Evolutionary conservation across 2,797 vertebrate species (phyloP).

Genomic region (Heteromormyrus szaboi): DNA sequence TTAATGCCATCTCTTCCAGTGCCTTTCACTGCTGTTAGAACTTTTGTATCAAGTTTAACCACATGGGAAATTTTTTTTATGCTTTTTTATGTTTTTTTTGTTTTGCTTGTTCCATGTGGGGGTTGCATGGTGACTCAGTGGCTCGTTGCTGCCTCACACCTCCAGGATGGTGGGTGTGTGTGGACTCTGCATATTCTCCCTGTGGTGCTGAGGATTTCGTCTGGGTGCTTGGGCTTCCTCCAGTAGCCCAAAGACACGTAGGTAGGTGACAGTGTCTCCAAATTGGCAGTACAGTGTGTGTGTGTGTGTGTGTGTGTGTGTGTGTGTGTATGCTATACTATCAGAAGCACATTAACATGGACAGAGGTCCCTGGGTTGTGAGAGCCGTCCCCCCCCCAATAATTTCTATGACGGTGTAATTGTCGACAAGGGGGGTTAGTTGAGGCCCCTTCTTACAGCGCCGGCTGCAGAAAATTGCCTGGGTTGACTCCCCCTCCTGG

Average conservation of each 20-base stretch:
- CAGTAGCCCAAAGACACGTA: neutral
- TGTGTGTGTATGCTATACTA: neutral
- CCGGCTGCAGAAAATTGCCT: too few species aligned
- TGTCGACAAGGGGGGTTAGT: neutral
- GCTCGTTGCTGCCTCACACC: neutral
- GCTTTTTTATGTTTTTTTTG: neutral
- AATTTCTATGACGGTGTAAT: neutral
- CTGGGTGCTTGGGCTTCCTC: neutral
- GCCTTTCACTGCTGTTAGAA: neutral
- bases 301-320: neutral
- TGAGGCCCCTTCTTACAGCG: neutral
- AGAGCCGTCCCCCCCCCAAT: neutral
- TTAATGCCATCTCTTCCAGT: neutral
- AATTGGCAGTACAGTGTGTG: neutral
- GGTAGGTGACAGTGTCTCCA: neutral
- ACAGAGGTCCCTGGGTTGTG: neutral
- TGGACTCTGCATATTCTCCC: neutral
- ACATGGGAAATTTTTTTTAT: neutral
- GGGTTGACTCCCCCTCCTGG: neutral
- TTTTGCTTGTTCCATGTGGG: neutral
- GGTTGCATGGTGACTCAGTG: neutral
- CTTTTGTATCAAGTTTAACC: neutral
- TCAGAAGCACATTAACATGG: neutral
- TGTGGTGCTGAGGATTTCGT: neutral
- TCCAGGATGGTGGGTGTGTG: neutral